phyloP scores from a whole-genome alignment of 2,888 invertebrate species.

The Metallyticus violacea region DNA sequence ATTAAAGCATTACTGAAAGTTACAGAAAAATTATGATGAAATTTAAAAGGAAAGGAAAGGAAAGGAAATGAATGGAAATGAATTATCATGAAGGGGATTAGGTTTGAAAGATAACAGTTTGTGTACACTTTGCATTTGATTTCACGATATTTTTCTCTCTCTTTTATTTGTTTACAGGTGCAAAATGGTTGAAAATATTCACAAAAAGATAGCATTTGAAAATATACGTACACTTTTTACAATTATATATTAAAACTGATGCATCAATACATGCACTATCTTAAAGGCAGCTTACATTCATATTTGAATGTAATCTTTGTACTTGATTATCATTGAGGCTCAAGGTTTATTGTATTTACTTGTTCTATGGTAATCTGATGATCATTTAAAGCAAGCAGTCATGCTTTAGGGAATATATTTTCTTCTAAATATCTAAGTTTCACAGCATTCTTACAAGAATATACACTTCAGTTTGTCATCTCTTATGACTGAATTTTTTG shows the following conservation, averaged over 20 bases:
- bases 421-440: neutral
- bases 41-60: neutral
- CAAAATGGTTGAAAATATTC: conserved; percentile 11
- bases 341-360: neutral
- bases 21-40: no score
- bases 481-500: neutral
- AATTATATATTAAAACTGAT: neutral
- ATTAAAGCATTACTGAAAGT: no score
- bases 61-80: neutral
- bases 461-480: neutral
- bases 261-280: neutral
- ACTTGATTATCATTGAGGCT: neutral
- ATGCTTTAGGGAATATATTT: neutral
- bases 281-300: conserved; percentile 6
- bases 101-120: neutral
- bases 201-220: conserved; percentile 10
- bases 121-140: neutral
- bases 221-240: conserved; percentile 16
- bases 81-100: neutral
- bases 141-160: neutral
- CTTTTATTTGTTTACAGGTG: neutral
- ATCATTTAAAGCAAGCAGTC: neutral
- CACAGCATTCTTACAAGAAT: neutral
- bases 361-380: neutral
- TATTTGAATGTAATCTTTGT: conserved; percentile 6